Evolutionary conservation across 2,113 vertebrate genomes (phyloP), one percentile per base, ranked within the genome.

Genomic region (Otis tarda): DNA sequence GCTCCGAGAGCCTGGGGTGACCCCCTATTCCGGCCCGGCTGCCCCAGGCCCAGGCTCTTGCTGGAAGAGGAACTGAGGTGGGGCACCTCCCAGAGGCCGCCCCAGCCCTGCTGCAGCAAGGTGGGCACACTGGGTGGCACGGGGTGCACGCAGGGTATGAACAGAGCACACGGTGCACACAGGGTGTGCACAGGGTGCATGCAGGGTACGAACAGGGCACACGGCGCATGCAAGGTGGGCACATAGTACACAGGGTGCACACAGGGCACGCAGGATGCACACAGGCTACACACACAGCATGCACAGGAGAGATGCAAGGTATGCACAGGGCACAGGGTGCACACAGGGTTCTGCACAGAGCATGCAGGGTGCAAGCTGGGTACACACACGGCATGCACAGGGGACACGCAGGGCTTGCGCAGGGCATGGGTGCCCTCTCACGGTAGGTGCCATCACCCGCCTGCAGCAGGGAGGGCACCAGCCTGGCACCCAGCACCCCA

Each of bases 341-440:
- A 41, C 41, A 41, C 41, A 64, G 37, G 25, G 39, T 39, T 53
- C 63, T 16, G 23, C 7, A 6, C 19, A 37, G 43, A 39, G 39
- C 39, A 39, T 39, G 39, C 39, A 39, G 39, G 39, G 39, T 19
- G 49, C 10, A 18, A 3, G 8, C n/a, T 30, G 21, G 49, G n/a
- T 19, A 15, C 4, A 45, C 30, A 23, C 35, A 25, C 41, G 53
- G 63, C 15, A 18, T 9, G 45, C n/a, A 16, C 37, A 41, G 17
- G 18, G 39, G 5, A 67, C 39, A 37, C 23, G 12, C 57, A 67
- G 14, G 56, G n/a, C n/a, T n/a, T 15, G 45, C 50, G 19, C 43
- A 47, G 82, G 67, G 7, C 53, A 33, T 1, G 52, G 64, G 55
- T 87, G 96, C 94, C 95, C 94, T 79, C 96, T 89, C 68, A 78